Conservation (phyloP, 2,888 invertebrate genomes). For the Harpalus rubripes region DNA sequence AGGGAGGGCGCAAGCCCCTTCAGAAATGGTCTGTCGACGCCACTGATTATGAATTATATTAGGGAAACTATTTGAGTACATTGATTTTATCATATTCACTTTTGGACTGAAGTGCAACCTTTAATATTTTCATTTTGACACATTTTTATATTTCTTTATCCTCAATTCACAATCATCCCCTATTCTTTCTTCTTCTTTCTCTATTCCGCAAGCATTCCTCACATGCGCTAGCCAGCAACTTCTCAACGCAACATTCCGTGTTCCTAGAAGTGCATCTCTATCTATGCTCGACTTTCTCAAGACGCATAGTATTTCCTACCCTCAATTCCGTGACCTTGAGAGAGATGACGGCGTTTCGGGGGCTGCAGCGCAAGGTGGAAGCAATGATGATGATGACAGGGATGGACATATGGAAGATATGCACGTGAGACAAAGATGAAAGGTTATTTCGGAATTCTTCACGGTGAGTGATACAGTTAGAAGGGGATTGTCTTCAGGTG, state of each 20-base stretch:
- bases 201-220: not conserved
- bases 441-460: slow-evolving; percentile 74
- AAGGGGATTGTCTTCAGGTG: slow-evolving; percentile 21
- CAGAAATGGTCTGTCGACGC: too few species aligned
- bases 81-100: too few species aligned
- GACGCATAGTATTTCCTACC: slow-evolving; percentile 75
- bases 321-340: slow-evolving; percentile 75
- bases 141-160: too few species aligned
- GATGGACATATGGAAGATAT: slow-evolving; percentile 69
- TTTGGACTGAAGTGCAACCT: too few species aligned
- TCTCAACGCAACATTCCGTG: not conserved
- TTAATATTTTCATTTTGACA: too few species aligned
- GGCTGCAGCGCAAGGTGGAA: slow-evolving; percentile 72
- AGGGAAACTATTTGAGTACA: too few species aligned
- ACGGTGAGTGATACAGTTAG: slow-evolving; percentile 70
- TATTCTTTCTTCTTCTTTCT: not conserved
- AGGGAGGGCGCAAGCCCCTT: too few species aligned
- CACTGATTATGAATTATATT: too few species aligned
- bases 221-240: not conserved
- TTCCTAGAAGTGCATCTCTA: slow-evolving; percentile 62
- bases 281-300: slow-evolving; percentile 68
- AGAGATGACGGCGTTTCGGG: slow-evolving; percentile 74
- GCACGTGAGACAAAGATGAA: slow-evolving; percentile 68
- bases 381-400: slow-evolving; percentile 69
- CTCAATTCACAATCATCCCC: too few species aligned